phyloP scores from a whole-genome alignment of 92 coral and sea anemone species.

The Phenganax subtilis region DNA sequence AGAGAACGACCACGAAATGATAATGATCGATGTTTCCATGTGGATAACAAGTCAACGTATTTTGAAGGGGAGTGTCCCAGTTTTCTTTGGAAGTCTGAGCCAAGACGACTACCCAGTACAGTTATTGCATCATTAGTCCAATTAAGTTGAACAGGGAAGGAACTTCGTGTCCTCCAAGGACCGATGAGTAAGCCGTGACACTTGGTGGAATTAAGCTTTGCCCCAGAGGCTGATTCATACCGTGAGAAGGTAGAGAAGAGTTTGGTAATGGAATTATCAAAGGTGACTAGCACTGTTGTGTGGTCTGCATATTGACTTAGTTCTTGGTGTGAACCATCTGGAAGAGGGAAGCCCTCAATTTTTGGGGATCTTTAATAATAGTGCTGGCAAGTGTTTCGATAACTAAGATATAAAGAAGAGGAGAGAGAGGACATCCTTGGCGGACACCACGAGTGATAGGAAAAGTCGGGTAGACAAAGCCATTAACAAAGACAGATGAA shows the following conservation, averaged over 20 bases:
- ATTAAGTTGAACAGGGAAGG: neutral
- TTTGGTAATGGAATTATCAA: neutral
- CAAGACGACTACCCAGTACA: neutral
- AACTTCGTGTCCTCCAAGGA: neutral
- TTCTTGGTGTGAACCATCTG: neutral
- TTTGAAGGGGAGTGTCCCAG: conserved; percentile 20
- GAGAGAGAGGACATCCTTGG: conserved; percentile 30
- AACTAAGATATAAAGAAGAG: neutral
- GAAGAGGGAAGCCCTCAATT: neutral
- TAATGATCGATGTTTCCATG: conserved; percentile 11
- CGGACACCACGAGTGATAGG: conserved; percentile 12
- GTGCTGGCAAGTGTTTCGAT: neutral
- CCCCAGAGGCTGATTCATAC: neutral
- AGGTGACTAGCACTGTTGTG: neutral
- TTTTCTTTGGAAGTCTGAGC: neutral
- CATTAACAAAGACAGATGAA: neutral
- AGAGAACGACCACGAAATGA: conserved; percentile 19
- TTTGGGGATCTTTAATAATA: neutral
- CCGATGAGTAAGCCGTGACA: conserved; percentile 34
- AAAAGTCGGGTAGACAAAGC: neutral
- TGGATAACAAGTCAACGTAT: neutral
- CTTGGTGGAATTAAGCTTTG: conserved; percentile 1
- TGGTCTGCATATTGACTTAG: conserved; percentile 36
- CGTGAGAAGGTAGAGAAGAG: neutral
- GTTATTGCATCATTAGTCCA: neutral